A percentile compares a stretch with the other conserved stretches of the same genome.
phyloP scores from a whole-genome alignment of 2,888 invertebrate species.

The Hipparchia sbordonii region DNA sequence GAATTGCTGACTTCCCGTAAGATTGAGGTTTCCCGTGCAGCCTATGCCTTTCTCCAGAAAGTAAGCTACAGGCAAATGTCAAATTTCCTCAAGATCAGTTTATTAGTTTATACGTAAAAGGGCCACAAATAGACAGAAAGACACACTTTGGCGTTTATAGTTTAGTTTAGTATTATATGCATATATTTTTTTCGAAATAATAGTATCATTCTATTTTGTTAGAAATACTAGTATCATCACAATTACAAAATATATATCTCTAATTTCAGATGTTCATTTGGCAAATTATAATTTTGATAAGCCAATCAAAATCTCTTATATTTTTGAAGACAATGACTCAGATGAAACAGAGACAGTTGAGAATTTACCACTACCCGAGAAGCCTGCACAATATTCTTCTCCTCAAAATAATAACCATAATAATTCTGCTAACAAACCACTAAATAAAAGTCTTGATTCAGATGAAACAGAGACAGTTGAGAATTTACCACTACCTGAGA shows the following conservation, averaged over 20 bases:
- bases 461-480: background rate
- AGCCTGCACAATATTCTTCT: background rate
- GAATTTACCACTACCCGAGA: background rate
- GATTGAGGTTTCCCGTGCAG: too few relatives aligned
- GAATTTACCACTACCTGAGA: background rate
- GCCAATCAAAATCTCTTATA: constrained; percentile 6
- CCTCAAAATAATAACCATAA: background rate
- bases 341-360: background rate
- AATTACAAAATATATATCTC: background rate
- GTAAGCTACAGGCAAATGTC: too few relatives aligned
- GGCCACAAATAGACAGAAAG: too few relatives aligned
- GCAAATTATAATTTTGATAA: background rate
- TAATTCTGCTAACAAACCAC: background rate
- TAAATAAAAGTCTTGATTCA: background rate
- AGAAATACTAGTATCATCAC: too few relatives aligned
- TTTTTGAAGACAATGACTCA: constrained; percentile 3
- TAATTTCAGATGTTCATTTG: background rate
- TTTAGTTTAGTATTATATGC: too few relatives aligned
- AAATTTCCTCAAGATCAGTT: too few relatives aligned
- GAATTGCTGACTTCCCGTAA: too few relatives aligned
- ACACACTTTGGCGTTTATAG: too few relatives aligned
- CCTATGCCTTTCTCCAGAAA: too few relatives aligned
- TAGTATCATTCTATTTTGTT: background rate
- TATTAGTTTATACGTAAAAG: too few relatives aligned
- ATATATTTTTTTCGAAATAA: too few relatives aligned